phyloP scores from a whole-genome alignment of 2,113 vertebrate genomes.

The Salvelinus namaycush region DNA sequence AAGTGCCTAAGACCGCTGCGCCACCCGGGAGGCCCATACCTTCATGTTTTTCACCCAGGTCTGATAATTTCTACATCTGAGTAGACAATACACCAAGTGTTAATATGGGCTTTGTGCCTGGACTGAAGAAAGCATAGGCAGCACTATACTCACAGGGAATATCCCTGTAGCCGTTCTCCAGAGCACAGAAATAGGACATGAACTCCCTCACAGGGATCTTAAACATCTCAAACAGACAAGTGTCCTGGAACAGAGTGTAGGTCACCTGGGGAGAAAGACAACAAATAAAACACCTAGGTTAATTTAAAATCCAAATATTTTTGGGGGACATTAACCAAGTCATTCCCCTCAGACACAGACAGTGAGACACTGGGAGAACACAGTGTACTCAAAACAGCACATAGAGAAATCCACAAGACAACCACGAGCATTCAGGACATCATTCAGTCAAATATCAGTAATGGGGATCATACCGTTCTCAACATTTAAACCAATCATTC shows the following conservation, averaged over 20 bases:
- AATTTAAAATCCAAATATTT: slow-evolving; percentile 32
- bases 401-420: no score
- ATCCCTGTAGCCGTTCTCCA: slow-evolving; percentile 95
- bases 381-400: no score
- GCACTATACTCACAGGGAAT: slow-evolving; percentile 91
- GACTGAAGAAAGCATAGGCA: not conserved
- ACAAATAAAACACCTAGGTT: slow-evolving; percentile 30
- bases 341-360: not conserved
- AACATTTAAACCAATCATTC: no score
- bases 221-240: slow-evolving; percentile 96
- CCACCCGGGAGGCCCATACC: no score
- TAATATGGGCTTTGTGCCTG: not conserved
- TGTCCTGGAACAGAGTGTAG: slow-evolving; percentile 94
- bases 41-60: not conserved
- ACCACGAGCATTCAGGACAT: no score
- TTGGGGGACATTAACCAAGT: not conserved
- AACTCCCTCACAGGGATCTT: slow-evolving; percentile 93
- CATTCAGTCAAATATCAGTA: no score
- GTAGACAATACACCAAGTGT: not conserved
- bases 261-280: slow-evolving; percentile 80
- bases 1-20: no score
- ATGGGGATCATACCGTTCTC: no score
- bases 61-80: not conserved
- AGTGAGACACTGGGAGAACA: slow-evolving; percentile 2
- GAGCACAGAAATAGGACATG: slow-evolving; percentile 90